Evolutionary conservation across 2,113 vertebrate species (phyloP), one percentile per base, ranked within the genome.

Genomic region (Semnornis frantzii): DNA sequence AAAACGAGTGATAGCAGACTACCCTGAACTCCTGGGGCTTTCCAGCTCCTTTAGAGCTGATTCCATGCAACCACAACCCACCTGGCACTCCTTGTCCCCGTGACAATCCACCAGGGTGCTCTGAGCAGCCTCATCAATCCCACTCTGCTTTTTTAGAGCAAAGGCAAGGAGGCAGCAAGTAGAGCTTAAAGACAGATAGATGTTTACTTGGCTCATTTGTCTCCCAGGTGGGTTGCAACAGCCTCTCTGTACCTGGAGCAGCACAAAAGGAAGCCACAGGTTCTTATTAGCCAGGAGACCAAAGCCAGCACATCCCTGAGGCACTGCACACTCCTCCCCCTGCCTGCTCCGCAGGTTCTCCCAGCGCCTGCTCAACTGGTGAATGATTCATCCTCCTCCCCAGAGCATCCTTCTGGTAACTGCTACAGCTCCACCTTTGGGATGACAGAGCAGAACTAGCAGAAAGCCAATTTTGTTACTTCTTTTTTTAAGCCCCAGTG

Each of bases 381-480:
- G 37, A 89, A 50, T 92, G 91, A 97, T 96, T 95, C 95, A 91
- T 89, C 79, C 64, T 89, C 8, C 25, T 71, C 92, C 81, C 92
- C 4, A 0, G 57, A 81, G 94, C 92, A 93, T 86, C 83, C 33
- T 94, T 90, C 85, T 93, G 82, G 89, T 91, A 92, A 74, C 70
- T 89, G 87, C 90, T 90, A 85, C 91, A 94, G 57, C 94, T 81
- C 93, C 62, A 91, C 89, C 85, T 91, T 78, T 78, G 76, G 85
- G 69, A 94, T 95, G 92, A 96, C 89, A 78, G 89, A 94, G 95
- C 95, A 97, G 89, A 87, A 91, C 54, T 10, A 85, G 69, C 76
- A 90, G 79, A 68, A 89, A 87, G 64, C 72, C 69, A 71, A 64
- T 20, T 60, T 70, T 1, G 0, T 48, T 27, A 3, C 63, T 85